Evolutionary conservation across 1,140 invertebrate species (phyloP), one percentile per base, ranked within the genome.

Genomic region (Orius laevigatus): DNA sequence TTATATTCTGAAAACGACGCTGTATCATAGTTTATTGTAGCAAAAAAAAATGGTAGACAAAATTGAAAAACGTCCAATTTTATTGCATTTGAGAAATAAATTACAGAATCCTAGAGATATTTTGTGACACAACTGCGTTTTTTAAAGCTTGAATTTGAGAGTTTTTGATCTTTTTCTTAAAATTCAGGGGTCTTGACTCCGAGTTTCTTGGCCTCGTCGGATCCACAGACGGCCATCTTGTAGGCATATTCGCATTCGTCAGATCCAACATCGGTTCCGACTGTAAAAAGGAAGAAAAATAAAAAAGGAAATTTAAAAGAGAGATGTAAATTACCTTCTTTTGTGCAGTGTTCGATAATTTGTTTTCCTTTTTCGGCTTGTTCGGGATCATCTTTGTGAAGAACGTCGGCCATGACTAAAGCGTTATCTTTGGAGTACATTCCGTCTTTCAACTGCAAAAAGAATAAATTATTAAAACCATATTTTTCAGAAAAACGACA

Each of bases 351-450:
- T 40, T 46, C 49, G 8, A 51, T 35, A 15, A 46, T 19, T 36
- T 46, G 10, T 39, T 43, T 51, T 14, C 15, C 20, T 44, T 51
- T 51, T 6, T 42, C 44, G 14, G 44, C 44, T 1, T 39, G 12
- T 18, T 51, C 49, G 11, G 49, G 40, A 11, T 46, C 35, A 15
- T 51, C 44, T 33, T 51, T 51, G 43, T 50, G 44, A n/a, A 51
- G 34, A 18, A 51, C 38, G 15, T 51, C 49, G 11, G 49, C 25
- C 49, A 51, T 46, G 3, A 51, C 12, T 5, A 43, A 3, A 33
- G 49, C 49, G 31, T 51, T 51, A 20, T 51, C 43, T 31, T 51
- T 46, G 6, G 38, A 15, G 34, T 46, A 51, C 25, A 46, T 41
- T 12, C 49, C 49, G 16, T 51, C 38, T 34, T 46, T 46, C 35